Percentiles rank a stretch among this genome's conserved stretches.
These are phyloP conservation scores for Datnioides undecimradiatus DNA, from an alignment of 2,113 vertebrate genomes.

Conservation along the genomic window DNA sequence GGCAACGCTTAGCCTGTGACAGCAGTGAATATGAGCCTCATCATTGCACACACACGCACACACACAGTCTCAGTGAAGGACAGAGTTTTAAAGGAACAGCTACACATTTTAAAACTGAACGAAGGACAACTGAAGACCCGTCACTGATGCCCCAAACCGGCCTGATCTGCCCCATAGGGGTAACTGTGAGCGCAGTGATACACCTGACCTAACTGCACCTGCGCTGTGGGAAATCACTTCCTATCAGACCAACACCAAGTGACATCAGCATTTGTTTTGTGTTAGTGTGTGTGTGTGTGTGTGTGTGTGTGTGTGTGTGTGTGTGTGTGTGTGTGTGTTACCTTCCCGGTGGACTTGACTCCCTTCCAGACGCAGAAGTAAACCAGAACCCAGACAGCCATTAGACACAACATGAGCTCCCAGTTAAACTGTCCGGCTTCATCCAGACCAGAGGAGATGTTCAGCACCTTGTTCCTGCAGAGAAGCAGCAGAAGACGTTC, in stretches of 20 bases:
- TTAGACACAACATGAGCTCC: slow-evolving; percentile 84
- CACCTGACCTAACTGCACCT: too few relatives aligned
- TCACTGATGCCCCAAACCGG: too few relatives aligned
- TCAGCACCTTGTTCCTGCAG: slow-evolving; percentile 85
- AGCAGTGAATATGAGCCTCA: slow-evolving; percentile 27
- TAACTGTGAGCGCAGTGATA: too few relatives aligned
- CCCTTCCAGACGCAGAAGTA: slow-evolving; percentile 91
- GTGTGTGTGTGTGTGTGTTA: slow-evolving; percentile 34
- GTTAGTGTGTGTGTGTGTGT: too few relatives aligned
- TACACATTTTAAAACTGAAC: neutral
- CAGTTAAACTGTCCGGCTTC: slow-evolving; percentile 81
- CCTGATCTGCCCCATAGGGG: too few relatives aligned
- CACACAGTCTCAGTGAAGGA: slow-evolving; percentile 24
- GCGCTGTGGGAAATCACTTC: too few relatives aligned
- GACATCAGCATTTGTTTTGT: too few relatives aligned
- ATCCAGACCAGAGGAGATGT: slow-evolving; percentile 84
- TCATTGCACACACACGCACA: slow-evolving; percentile 7
- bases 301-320: too few relatives aligned
- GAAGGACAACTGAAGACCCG: too few relatives aligned
- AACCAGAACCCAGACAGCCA: slow-evolving; percentile 85
- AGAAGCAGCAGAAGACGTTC: neutral
- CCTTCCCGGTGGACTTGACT: slow-evolving; percentile 88
- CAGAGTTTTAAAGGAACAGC: slow-evolving; percentile 50
- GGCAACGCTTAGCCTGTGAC: slow-evolving; percentile 71
- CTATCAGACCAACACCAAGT: too few relatives aligned